Evolutionary conservation across 2,797 vertebrate genomes (phyloP).

Genomic region (Lithobates pipiens): DNA sequence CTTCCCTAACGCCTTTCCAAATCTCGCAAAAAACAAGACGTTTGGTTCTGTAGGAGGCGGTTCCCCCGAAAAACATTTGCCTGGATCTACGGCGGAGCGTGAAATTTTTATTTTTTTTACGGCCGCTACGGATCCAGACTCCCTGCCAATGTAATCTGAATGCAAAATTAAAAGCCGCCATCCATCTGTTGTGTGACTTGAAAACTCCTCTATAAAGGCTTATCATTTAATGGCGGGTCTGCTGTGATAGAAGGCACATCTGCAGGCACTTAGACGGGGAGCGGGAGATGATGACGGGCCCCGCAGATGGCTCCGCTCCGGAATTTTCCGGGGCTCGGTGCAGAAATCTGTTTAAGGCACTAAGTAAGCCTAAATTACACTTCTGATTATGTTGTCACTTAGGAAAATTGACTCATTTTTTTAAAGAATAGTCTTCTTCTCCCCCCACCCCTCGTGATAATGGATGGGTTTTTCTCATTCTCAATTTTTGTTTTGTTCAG

Average conservation of each 20-base stretch:
- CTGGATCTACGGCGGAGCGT: constrained; percentile 55
- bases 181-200: constrained; percentile 64
- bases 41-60: constrained; percentile 50
- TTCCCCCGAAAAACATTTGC: constrained; percentile 41
- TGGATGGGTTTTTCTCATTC: not conserved
- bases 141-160: constrained; percentile 63
- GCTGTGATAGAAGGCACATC: constrained; percentile 64
- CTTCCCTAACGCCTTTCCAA: constrained; percentile 7
- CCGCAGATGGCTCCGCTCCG: constrained; percentile 61
- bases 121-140: constrained; percentile 51
- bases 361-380: constrained; percentile 42
- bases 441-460: not conserved
- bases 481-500: constrained; percentile 6
- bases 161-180: constrained; percentile 58
- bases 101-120: too few relatives aligned
- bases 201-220: constrained; percentile 61
- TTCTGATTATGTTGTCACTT: constrained; percentile 47
- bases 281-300: constrained; percentile 50
- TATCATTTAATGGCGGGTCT: constrained; percentile 64
- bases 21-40: constrained; percentile 13
- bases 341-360: constrained; percentile 52
- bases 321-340: constrained; percentile 59
- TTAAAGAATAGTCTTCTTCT: constrained; percentile 25
- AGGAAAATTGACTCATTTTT: constrained; percentile 51
- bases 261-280: constrained; percentile 62